Percentiles rank a stretch among this genome's conserved stretches.
Evolutionary conservation across 2,113 vertebrate species (phyloP).

Genomic region (Aegotheles bennettii): DNA sequence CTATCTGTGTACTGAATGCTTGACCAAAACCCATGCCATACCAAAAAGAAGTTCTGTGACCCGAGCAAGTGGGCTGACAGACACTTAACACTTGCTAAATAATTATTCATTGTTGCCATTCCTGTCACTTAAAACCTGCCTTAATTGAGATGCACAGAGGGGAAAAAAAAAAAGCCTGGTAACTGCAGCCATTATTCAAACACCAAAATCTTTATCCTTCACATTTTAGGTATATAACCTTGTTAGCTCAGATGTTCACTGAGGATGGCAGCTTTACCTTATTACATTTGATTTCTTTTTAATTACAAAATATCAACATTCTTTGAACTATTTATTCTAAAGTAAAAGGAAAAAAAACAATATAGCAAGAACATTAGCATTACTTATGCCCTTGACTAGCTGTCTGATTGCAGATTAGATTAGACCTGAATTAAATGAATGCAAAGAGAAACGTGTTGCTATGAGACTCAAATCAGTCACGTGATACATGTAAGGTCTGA

Average conservation of each 20-base stretch:
- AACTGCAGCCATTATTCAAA: neutral
- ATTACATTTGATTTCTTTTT: neutral
- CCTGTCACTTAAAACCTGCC: neutral
- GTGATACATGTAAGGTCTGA: slow-evolving; percentile 16
- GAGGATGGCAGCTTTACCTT: neutral
- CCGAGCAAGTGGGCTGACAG: neutral
- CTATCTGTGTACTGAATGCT: neutral
- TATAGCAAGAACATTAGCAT: neutral
- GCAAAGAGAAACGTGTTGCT: slow-evolving; percentile 54
- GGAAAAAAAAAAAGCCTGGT: neutral
- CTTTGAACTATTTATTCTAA: neutral
- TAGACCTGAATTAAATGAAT: slow-evolving; percentile 37
- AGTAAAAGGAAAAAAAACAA: neutral
- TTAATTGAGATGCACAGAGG: neutral
- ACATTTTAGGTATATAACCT: neutral
- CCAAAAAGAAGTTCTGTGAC: neutral
- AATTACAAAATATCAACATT: neutral
- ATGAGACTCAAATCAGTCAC: slow-evolving; percentile 49
- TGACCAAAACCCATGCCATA: neutral
- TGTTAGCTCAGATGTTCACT: neutral
- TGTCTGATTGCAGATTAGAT: slow-evolving; percentile 25
- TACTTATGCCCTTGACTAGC: slow-evolving; percentile 9
- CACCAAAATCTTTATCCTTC: neutral
- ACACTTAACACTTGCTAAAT: neutral
- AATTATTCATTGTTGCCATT: neutral